phyloP scores from a whole-genome alignment of 2,797 vertebrate genomes.

The Mormyrops boulengeri region DNA sequence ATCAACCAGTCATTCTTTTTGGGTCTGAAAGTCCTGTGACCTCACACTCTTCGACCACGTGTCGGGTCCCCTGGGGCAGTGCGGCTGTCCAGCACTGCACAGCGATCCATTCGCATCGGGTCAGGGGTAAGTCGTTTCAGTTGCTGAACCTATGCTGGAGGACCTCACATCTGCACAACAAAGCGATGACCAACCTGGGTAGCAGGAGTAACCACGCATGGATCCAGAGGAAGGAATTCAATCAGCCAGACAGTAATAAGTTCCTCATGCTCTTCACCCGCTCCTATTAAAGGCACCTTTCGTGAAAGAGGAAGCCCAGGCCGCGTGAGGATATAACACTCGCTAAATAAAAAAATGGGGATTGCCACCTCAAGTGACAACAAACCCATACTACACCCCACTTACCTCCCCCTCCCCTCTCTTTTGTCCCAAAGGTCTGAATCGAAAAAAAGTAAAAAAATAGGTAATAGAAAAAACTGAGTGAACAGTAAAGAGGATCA shows the following conservation, averaged over 20 bases:
- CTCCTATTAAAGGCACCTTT: slow-evolving; percentile 55
- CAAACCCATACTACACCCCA: slow-evolving; percentile 47
- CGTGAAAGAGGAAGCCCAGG: slow-evolving; percentile 32
- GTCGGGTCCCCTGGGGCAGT: background rate
- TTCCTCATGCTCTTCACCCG: slow-evolving; percentile 53
- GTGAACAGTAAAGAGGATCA: slow-evolving; percentile 33
- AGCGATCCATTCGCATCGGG: slow-evolving; percentile 4
- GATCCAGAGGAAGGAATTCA: slow-evolving; percentile 45
- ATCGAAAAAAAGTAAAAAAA: slow-evolving; percentile 37
- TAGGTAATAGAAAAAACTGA: slow-evolving; percentile 51
- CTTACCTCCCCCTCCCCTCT: slow-evolving; percentile 41
- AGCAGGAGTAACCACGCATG: slow-evolving; percentile 32
- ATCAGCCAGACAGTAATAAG: slow-evolving; percentile 46
- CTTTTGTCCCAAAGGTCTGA: slow-evolving; percentile 45
- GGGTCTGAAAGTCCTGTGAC: background rate
- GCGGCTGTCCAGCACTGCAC: slow-evolving; percentile 19
- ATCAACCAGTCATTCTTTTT: background rate
- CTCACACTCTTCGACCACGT: slow-evolving; percentile 5
- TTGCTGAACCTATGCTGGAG: background rate
- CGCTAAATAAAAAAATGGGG: slow-evolving; percentile 52
- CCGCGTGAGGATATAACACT: slow-evolving; percentile 50
- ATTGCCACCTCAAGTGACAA: slow-evolving; percentile 59
- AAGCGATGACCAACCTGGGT: slow-evolving; percentile 36
- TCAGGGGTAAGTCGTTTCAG: background rate
- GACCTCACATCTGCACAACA: slow-evolving; percentile 16